These are phyloP conservation scores for Caracal caracal DNA, from an alignment of 2,113 vertebrate genomes.

Conservation along the genomic window DNA sequence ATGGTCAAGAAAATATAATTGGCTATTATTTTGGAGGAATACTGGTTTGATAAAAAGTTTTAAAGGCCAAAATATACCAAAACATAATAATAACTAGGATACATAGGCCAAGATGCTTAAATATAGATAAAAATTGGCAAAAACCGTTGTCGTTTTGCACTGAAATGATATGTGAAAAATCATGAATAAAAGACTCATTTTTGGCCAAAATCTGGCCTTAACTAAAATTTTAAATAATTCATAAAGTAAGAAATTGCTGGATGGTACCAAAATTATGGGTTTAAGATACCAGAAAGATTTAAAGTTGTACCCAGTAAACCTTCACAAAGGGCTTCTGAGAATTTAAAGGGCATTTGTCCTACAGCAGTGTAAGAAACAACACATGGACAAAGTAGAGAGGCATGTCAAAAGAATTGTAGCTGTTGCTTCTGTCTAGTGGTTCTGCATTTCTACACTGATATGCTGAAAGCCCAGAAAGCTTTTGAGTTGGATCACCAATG, in stretches of 20 bases:
- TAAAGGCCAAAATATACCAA: neutral
- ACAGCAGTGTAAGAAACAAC: neutral
- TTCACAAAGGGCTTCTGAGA: neutral
- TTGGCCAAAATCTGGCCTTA: neutral
- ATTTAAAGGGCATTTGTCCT: neutral
- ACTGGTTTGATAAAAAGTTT: neutral
- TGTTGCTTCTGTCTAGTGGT: neutral
- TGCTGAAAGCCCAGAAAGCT: neutral
- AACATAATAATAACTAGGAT: neutral
- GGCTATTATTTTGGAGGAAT: neutral
- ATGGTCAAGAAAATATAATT: neutral
- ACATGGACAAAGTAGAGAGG: no score
- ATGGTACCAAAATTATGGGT: neutral
- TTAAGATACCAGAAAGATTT: neutral
- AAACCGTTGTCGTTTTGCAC: neutral
- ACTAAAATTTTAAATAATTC: constrained; percentile 22
- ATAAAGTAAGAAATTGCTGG: neutral
- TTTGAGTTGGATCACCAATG: neutral
- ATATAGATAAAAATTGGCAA: neutral
- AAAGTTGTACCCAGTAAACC: neutral
- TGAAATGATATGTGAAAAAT: neutral
- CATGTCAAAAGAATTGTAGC: neutral
- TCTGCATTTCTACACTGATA: neutral
- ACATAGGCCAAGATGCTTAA: neutral
- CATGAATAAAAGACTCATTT: neutral